Percentiles rank a stretch among this genome's conserved stretches.
phyloP scores from a whole-genome alignment of 2,888 invertebrate species.

The Troilus luridus region DNA sequence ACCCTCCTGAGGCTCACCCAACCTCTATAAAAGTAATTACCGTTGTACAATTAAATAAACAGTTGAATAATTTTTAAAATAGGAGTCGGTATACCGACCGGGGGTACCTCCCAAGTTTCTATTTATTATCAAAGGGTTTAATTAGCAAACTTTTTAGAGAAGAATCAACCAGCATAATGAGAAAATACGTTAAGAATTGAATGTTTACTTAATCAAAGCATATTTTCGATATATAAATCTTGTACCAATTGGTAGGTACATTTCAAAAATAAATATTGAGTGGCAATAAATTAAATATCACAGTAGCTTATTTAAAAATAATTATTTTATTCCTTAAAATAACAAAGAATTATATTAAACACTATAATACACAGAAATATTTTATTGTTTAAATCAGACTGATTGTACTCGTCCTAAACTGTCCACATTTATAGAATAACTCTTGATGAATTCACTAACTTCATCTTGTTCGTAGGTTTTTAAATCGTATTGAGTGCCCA shows the following conservation, averaged over 20 bases:
- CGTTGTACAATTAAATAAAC: too few relatives aligned
- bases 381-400: neutral
- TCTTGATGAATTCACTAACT: constrained; percentile 77
- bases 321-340: neutral
- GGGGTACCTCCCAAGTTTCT: too few relatives aligned
- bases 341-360: neutral
- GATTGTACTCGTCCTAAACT: constrained; percentile 75
- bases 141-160: too few relatives aligned
- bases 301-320: neutral
- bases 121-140: too few relatives aligned
- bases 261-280: neutral
- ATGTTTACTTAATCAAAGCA: neutral
- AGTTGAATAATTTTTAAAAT: too few relatives aligned
- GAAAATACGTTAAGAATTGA: too few relatives aligned
- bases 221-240: neutral
- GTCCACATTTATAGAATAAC: constrained; percentile 77
- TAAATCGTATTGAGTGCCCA: constrained; percentile 86
- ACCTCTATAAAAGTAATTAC: too few relatives aligned
- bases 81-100: too few relatives aligned
- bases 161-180: too few relatives aligned
- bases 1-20: too few relatives aligned
- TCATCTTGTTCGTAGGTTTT: constrained; percentile 76
- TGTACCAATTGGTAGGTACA: neutral
- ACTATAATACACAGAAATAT: too few relatives aligned
- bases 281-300: neutral